Percentiles rank a stretch among this genome's conserved stretches.
These are phyloP conservation scores for Nanorana parkeri DNA, from an alignment of 2,113 vertebrate genomes.

Conservation along the genomic window DNA sequence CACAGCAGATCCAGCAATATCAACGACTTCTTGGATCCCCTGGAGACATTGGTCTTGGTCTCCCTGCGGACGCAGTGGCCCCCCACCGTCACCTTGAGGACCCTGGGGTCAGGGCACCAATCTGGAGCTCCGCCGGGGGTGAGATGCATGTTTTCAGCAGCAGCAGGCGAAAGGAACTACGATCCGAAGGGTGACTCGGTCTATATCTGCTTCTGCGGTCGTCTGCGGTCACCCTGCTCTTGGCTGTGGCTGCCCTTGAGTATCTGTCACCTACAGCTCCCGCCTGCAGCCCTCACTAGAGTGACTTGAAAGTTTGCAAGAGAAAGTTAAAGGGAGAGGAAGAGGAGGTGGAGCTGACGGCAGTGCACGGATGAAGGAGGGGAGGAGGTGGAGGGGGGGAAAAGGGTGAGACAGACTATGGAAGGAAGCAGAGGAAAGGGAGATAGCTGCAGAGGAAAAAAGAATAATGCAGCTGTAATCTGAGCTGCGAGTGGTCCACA, in stretches of 20 bases:
- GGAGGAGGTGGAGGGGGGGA: not conserved
- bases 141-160: constrained; percentile 31
- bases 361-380: not conserved
- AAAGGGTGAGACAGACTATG: constrained; percentile 14
- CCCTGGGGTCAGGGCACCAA: constrained; percentile 53
- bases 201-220: not conserved
- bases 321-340: constrained; percentile 40
- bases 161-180: too few species aligned
- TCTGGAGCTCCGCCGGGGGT: constrained; percentile 48
- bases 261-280: not conserved
- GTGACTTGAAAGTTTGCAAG: constrained; percentile 1
- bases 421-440: constrained; percentile 40
- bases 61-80: constrained; percentile 47
- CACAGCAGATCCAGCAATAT: constrained; percentile 45
- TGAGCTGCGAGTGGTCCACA: constrained; percentile 34
- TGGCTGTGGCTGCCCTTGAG: not conserved
- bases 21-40: constrained; percentile 14
- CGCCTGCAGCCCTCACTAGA: not conserved
- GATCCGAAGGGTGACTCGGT: not conserved
- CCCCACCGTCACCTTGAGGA: constrained; percentile 50
- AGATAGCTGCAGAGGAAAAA: constrained; percentile 33
- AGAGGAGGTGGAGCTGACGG: constrained; percentile 28
- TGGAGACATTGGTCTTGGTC: constrained; percentile 1
- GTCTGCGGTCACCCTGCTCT: not conserved
- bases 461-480: constrained; percentile 43